Evolutionary conservation across 2,797 vertebrate genomes (phyloP), one percentile per base, ranked within the genome.

Genomic region (Sebastiscus albofasciatus): DNA sequence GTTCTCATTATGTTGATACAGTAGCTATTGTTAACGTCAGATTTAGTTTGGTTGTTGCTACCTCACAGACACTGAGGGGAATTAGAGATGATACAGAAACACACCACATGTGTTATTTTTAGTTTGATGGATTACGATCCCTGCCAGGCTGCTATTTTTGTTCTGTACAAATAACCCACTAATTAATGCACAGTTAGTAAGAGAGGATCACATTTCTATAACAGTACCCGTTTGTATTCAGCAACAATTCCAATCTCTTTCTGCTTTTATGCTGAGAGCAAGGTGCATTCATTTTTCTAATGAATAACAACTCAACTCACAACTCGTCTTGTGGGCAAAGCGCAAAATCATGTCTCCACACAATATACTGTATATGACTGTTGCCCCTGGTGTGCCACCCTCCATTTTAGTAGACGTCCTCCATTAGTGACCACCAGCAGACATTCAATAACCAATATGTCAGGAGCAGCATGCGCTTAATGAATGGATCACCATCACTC

Each of bases 401-500:
- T 74, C 59, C 59, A 65, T 78, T 85, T 81, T 74, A 72, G 72
- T 20, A 66, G 29, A 64, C 8, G 2, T 58, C 26, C 56, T 85
- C 74, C 79, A 83, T 86, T 77, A 85, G 84, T 78, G 67, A 83
- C 77, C 75, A 72, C 61, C n/a, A 70, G 1, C 72, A 77, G 60
- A 61, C 64, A 39, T 70, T 82, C 80, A 70, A 86, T 73, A 72
- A 80, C 64, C 64, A 72, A 75, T 79, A 84, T 58, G 72, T 75
- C 62, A 66, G 24, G 56, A 68, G 62, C 62, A 62, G 78, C 24
- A 66, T 67, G 72, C 2, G 33, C 49, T 54, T 62, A 65, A 66
- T 60, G 31, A 84, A 60, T 66, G 61, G 27, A 65, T 75, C 26
- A 5, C 6, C 31, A 67, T 31, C 18, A 14, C 55, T 78, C 55